These are phyloP conservation scores for Natator depressus DNA, from an alignment of 2,113 vertebrate species.

Conservation along the genomic window DNA sequence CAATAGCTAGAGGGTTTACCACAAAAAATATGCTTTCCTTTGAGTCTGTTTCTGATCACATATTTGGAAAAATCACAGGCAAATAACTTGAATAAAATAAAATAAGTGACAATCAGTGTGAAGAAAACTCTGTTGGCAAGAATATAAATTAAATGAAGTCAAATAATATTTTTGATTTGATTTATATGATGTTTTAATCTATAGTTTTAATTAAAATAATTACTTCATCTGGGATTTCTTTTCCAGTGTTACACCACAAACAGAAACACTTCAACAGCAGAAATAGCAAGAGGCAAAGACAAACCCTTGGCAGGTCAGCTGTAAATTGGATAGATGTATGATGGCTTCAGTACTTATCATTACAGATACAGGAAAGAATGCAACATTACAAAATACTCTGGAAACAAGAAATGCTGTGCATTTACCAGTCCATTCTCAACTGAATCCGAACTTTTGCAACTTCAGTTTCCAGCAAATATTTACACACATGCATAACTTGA, in stretches of 20 bases:
- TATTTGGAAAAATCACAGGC: slow-evolving; percentile 38
- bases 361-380: neutral
- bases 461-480: slow-evolving; percentile 1
- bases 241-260: neutral
- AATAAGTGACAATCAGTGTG: neutral
- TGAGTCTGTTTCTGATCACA: slow-evolving; percentile 47
- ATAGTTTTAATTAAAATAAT: slow-evolving; percentile 30
- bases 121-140: neutral
- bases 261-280: neutral
- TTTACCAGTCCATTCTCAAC: slow-evolving; percentile 17
- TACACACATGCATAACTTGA: neutral
- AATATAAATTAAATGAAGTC: neutral
- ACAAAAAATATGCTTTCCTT: slow-evolving; percentile 11
- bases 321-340: neutral
- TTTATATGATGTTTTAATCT: neutral
- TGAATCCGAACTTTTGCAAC: slow-evolving; percentile 5
- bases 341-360: slow-evolving; percentile 18
- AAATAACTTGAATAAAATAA: slow-evolving; percentile 1
- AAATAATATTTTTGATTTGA: slow-evolving; percentile 32
- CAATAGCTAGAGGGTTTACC: slow-evolving; percentile 49
- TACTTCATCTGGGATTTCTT: slow-evolving; percentile 6
- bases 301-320: neutral
- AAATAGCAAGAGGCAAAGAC: neutral
- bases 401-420: neutral
- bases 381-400: neutral